phyloP scores from a whole-genome alignment of 2,113 vertebrate species.

The Tragulus kanchil region DNA sequence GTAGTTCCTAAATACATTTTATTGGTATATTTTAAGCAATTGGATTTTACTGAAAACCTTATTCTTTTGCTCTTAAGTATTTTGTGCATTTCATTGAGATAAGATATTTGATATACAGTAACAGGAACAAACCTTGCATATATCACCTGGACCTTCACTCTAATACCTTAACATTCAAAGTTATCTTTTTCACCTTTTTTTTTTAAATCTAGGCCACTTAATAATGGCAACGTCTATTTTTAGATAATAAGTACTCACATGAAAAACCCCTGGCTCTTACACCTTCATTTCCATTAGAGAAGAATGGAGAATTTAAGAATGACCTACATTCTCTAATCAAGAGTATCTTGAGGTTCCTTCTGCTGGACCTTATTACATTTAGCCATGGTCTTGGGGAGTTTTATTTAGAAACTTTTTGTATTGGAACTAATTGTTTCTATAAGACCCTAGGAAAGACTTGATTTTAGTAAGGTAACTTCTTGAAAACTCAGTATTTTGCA shows the following conservation, averaged over 20 bases:
- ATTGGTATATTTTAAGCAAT: not conserved
- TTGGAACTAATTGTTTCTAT: constrained; percentile 30
- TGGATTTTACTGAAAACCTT: constrained; percentile 50
- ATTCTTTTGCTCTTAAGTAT: constrained; percentile 39
- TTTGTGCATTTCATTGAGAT: constrained; percentile 17
- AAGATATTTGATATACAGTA: constrained; percentile 10
- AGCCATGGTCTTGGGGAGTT: not conserved
- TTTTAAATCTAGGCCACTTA: not conserved
- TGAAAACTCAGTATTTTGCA: constrained; percentile 54
- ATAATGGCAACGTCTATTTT: not conserved
- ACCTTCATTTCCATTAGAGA: not conserved
- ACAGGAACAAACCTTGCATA: not conserved
- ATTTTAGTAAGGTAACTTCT: constrained; percentile 26
- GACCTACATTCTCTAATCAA: not conserved
- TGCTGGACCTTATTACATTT: not conserved
- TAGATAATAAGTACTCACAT: not conserved
- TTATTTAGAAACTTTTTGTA: constrained; percentile 45
- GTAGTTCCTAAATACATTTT: constrained; percentile 30
- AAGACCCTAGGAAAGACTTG: not conserved
- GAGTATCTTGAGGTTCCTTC: constrained; percentile 41
- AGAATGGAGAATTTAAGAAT: not conserved
- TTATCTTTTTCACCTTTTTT: not conserved
- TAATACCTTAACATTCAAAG: constrained; percentile 43
- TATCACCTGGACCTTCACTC: not conserved
- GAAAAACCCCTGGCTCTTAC: not conserved